Conservation (phyloP, 1,140 invertebrate genomes). For the Bemisia tabaci region DNA sequence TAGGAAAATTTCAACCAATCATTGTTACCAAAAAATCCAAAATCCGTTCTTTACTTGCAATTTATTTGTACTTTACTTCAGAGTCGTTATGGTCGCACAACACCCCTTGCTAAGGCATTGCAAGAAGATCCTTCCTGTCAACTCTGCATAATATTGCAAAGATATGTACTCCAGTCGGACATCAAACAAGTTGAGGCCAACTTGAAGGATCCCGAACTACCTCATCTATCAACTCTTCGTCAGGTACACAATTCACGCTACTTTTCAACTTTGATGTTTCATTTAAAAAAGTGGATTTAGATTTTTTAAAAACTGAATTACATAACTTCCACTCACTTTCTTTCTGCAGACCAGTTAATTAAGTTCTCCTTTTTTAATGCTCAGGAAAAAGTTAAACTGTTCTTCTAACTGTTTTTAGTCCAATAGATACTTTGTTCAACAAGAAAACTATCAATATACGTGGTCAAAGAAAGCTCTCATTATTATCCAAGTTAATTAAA, state of each 20-base stretch:
- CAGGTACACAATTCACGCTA: constrained; percentile 38
- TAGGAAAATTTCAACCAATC: no score
- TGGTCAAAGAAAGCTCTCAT: constrained; percentile 3
- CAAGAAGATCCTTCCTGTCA: constrained; percentile 94
- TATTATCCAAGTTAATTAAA: constrained; percentile 9
- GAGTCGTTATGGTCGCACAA: constrained; percentile 82
- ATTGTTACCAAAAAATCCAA: no score
- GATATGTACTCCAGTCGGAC: constrained; percentile 65
- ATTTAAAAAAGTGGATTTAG: not conserved
- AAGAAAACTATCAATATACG: no score
- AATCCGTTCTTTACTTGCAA: no score
- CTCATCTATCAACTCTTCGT: constrained; percentile 74
- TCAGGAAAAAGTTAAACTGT: no score
- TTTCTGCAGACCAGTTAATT: no score
- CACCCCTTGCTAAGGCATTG: constrained; percentile 74
- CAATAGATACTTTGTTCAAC: no score
- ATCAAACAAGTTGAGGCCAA: constrained; percentile 65
- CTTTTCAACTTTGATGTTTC: not conserved
- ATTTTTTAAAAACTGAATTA: not conserved
- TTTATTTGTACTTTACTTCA: no score
- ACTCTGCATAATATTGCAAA: constrained; percentile 73
- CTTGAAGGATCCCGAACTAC: constrained; percentile 66
- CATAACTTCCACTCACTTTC: no score
- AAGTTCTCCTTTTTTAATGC: no score
- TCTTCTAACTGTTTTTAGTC: no score